Evolutionary conservation across 2,113 vertebrate species (phyloP).

Genomic region (Morone chrysops): DNA sequence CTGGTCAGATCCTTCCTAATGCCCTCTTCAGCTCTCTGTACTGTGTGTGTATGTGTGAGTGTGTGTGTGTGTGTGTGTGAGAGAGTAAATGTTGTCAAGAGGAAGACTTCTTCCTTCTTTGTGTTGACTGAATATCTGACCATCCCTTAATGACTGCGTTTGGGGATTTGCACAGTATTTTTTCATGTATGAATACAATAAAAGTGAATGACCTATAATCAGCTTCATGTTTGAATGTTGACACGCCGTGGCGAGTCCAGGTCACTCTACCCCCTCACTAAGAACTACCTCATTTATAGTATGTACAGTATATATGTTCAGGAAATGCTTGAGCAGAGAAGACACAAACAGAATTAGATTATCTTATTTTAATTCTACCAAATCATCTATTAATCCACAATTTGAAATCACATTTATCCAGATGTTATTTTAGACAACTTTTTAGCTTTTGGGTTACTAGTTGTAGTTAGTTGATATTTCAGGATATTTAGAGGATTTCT

Average conservation of each 20-base stretch:
- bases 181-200: slow-evolving; percentile 44
- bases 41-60: not conserved
- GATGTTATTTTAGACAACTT: no score
- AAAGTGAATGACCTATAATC: slow-evolving; percentile 10
- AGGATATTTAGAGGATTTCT: no score
- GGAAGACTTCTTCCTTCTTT: not conserved
- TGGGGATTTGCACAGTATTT: slow-evolving; percentile 57
- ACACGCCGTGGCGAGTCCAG: not conserved
- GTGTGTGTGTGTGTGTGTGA: not conserved
- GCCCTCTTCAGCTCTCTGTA: not conserved
- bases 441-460: no score
- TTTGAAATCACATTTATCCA: no score
- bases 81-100: not conserved
- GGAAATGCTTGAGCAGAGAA: no score
- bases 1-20: not conserved
- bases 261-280: not conserved
- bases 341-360: no score
- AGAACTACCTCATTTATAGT: no score
- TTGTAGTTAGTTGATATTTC: no score
- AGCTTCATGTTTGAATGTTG: not conserved
- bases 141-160: slow-evolving; percentile 11
- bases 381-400: no score
- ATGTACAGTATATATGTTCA: no score
- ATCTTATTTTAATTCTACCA: no score
- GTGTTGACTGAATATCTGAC: slow-evolving; percentile 33